A percentile compares a stretch with the other conserved stretches of the same genome.
Conservation (phyloP, 2,113 vertebrate genomes). For the Micromys minutus region DNA sequence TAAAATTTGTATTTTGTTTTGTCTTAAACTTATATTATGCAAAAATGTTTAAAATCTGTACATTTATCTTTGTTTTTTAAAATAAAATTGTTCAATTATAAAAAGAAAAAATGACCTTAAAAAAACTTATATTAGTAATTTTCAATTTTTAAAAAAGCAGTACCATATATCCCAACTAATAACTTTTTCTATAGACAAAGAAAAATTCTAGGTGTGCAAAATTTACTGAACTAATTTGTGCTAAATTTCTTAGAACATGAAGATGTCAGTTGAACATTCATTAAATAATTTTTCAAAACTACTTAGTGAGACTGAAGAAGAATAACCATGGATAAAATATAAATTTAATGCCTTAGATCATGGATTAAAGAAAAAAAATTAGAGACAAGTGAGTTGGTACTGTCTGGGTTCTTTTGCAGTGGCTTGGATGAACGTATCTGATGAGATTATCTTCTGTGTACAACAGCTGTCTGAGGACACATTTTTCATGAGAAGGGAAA, state of each 20-base stretch:
- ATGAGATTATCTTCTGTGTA: not conserved
- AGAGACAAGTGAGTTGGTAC: not conserved
- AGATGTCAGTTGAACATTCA: not conserved
- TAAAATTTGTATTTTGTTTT: conserved; percentile 2
- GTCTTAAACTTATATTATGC: not conserved
- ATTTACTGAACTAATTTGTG: not conserved
- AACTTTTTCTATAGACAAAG: not conserved
- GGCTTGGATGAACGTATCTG: not conserved
- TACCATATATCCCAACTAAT: not conserved
- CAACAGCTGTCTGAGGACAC: conserved; percentile 20
- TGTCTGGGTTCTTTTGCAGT: conserved; percentile 6
- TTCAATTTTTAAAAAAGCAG: conserved; percentile 21
- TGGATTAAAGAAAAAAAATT: not conserved
- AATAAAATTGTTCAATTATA: too few species aligned
- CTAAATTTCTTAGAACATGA: not conserved
- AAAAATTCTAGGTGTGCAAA: not conserved
- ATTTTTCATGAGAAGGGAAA: not conserved
- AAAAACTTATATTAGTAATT: not conserved
- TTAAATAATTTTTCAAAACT: not conserved
- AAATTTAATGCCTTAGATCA: conserved; percentile 7
- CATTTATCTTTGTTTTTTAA: too few species aligned
- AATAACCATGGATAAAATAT: not conserved
- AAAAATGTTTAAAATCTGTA: too few species aligned
- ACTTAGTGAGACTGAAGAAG: conserved; percentile 33
- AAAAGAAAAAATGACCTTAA: too few species aligned